Evolutionary conservation across 2,113 vertebrate genomes (phyloP).

Genomic region (Cyprinodon tularosa): DNA sequence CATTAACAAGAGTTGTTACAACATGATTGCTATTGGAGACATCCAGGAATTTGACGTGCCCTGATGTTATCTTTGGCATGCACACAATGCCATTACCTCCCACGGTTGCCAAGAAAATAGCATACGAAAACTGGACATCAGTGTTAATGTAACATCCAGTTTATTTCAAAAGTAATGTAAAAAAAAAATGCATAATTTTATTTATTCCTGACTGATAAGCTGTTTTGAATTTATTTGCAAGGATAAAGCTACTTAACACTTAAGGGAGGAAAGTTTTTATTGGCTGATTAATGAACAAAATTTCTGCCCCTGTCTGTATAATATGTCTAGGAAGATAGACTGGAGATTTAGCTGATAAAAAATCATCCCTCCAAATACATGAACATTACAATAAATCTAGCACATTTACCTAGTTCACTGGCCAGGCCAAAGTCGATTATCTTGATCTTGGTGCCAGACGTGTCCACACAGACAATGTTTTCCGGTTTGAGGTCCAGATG

Average conservation of each 20-base stretch:
- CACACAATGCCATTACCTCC: neutral
- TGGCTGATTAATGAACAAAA: no score
- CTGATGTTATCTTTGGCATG: slow-evolving; percentile 9
- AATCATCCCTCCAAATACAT: neutral
- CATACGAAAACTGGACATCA: neutral
- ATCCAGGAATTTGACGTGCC: slow-evolving; percentile 21
- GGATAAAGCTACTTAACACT: no score
- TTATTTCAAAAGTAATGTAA: no score
- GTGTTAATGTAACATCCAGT: no score
- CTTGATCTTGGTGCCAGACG: slow-evolving; percentile 79
- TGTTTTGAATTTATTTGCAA: no score
- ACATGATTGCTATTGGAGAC: neutral
- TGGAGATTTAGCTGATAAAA: neutral
- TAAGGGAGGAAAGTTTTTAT: no score
- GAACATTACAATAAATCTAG: neutral
- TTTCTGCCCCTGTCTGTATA: no score
- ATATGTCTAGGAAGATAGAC: neutral
- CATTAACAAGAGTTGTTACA: slow-evolving; percentile 9
- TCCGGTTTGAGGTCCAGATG: slow-evolving; percentile 91
- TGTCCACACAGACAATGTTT: slow-evolving; percentile 87
- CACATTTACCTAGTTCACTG: slow-evolving; percentile 80
- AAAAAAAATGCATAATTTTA: neutral
- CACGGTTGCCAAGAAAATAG: neutral
- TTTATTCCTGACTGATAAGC: neutral
- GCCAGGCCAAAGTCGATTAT: slow-evolving; percentile 90